Conservation (phyloP, 2,888 invertebrate species). For the Muscina levida region DNA sequence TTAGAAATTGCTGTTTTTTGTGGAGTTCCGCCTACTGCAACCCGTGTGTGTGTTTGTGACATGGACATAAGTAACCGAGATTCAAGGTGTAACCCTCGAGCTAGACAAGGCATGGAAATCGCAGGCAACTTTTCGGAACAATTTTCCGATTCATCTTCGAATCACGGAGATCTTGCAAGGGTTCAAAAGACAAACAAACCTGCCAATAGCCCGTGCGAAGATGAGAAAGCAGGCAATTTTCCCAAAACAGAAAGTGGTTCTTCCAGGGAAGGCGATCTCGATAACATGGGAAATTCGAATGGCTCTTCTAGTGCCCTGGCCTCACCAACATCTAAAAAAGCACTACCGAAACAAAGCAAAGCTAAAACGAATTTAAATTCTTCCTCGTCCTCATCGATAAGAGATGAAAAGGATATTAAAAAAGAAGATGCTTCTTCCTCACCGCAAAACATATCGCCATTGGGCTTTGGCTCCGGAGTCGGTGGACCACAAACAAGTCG, state of each 20-base stretch:
- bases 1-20: no score
- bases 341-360: constrained; percentile 40
- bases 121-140: constrained; percentile 7
- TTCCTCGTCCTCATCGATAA: constrained; percentile 60
- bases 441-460: constrained; percentile 75
- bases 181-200: not conserved
- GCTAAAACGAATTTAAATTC: constrained; percentile 35
- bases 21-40: no score
- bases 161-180: not conserved
- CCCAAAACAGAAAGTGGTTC: not conserved
- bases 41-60: no score
- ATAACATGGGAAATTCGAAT: not conserved
- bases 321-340: constrained; percentile 44
- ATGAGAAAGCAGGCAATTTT: not conserved
- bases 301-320: not conserved
- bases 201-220: constrained; percentile 17
- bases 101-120: not conserved
- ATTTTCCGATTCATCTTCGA: constrained; percentile 19
- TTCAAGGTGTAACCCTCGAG: not conserved
- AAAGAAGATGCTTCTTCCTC: constrained; percentile 74
- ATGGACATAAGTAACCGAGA: constrained; percentile 1
- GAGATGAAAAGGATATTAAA: constrained; percentile 75
- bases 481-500: constrained; percentile 60
- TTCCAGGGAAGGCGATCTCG: constrained; percentile 14
- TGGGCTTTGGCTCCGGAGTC: constrained; percentile 72